Conservation (phyloP, 2,797 vertebrate species). For the Bradypus variegatus region DNA sequence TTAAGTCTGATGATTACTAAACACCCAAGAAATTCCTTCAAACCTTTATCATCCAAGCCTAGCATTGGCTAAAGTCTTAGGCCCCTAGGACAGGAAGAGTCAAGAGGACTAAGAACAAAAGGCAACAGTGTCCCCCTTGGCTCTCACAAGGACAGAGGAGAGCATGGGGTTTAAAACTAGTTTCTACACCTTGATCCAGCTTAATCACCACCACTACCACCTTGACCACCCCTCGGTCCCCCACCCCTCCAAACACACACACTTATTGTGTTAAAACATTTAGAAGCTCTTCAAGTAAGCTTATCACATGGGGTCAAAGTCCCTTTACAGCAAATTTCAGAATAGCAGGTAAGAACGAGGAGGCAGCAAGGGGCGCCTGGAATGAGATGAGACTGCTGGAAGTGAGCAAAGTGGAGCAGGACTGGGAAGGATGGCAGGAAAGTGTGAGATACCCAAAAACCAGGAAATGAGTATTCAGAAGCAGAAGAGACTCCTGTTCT, state of each 20-base stretch:
- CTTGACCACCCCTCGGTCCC: not conserved
- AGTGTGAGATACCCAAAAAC: not conserved
- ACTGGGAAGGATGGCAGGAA: not conserved
- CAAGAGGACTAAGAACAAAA: not conserved
- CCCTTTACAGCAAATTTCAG: conserved; percentile 24
- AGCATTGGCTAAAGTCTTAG: not conserved
- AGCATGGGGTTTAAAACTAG: not conserved
- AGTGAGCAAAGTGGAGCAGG: not conserved
- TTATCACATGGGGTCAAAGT: not conserved
- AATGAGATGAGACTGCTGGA: not conserved
- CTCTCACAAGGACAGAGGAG: not conserved
- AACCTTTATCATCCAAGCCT: not conserved
- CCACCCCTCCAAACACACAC: not conserved
- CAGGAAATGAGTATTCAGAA: not conserved
- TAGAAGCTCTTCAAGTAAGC: not conserved
- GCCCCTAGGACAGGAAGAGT: not conserved
- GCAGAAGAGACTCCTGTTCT: not conserved
- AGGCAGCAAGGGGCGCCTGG: not conserved
- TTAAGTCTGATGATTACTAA: not conserved
- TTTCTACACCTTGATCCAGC: not conserved
- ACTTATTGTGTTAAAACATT: not conserved
- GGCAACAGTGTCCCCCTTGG: not conserved
- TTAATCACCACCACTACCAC: not conserved
- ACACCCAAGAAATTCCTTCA: not conserved
- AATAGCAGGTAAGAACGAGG: conserved; percentile 1